Percentiles rank a stretch among this genome's conserved stretches.
Evolutionary conservation across 2,888 invertebrate genomes (phyloP).

Genomic region (Oegoconia quadripuncta): DNA sequence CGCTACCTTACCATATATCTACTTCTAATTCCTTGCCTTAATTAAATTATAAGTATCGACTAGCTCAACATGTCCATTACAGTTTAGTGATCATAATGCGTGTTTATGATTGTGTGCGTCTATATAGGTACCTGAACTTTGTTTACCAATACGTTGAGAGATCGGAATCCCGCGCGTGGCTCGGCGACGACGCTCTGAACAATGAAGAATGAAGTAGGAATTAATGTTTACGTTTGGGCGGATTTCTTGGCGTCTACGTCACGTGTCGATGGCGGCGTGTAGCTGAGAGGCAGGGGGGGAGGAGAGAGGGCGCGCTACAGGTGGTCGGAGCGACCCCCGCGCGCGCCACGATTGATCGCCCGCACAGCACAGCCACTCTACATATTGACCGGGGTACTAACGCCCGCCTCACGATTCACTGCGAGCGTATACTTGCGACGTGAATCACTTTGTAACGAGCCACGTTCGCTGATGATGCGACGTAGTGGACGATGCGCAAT

Average conservation of each 20-base stretch:
- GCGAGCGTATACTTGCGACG: constrained; percentile 58
- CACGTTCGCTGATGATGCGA: constrained; percentile 17
- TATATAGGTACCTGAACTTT: constrained; percentile 55
- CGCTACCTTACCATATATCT: constrained; percentile 13
- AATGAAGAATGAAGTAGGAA: constrained; percentile 77
- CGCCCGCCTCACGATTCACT: constrained; percentile 66
- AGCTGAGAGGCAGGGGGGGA: constrained; percentile 23
- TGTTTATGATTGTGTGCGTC: constrained; percentile 16
- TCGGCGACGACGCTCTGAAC: constrained; percentile 68
- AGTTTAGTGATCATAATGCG: neutral
- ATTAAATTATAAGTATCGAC: constrained; percentile 58
- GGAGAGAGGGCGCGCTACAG: constrained; percentile 55
- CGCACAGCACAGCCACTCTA: constrained; percentile 73
- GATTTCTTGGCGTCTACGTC: constrained; percentile 75
- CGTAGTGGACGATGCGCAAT: neutral
- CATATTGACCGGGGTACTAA: constrained; percentile 75
- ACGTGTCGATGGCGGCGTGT: constrained; percentile 60
- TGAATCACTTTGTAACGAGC: constrained; percentile 32
- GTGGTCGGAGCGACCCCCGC: constrained; percentile 60
- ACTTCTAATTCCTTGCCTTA: constrained; percentile 52
- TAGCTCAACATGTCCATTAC: constrained; percentile 23
- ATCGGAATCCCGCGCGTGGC: constrained; percentile 67
- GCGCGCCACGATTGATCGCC: constrained; percentile 67
- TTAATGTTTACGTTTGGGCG: constrained; percentile 79
- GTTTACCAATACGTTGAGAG: constrained; percentile 70